Conservation (phyloP, 1,140 invertebrate genomes). For the Acromyrmex heyeri region DNA sequence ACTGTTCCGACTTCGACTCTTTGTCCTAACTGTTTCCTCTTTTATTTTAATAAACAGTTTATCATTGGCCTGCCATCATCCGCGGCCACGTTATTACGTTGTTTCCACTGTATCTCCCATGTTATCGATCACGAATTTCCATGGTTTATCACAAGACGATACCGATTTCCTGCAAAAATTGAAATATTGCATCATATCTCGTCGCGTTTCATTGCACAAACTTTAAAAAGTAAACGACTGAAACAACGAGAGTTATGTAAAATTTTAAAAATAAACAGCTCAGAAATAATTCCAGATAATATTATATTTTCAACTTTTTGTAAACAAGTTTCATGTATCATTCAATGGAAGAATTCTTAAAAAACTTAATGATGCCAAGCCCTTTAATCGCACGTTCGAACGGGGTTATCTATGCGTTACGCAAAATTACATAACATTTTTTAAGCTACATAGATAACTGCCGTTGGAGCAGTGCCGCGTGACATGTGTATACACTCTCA, state of each 20-base stretch:
- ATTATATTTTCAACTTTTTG: background rate
- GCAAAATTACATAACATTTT: slow-evolving; percentile 49
- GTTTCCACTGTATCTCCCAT: slow-evolving; percentile 33
- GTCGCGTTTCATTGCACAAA: background rate
- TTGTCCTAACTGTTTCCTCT: background rate
- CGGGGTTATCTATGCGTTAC: slow-evolving; percentile 50
- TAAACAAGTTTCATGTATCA: background rate
- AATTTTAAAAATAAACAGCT: too few species aligned
- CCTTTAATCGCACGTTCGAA: slow-evolving; percentile 35
- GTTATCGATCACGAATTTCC: slow-evolving; percentile 26
- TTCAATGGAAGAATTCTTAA: background rate
- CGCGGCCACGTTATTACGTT: slow-evolving; percentile 38
- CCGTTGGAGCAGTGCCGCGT: background rate
- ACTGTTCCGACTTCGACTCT: slow-evolving; percentile 21
- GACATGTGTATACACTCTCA: background rate
- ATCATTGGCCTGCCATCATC: slow-evolving; percentile 25
- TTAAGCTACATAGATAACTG: slow-evolving; percentile 18
- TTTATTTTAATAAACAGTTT: slow-evolving; percentile 34
- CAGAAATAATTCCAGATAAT: slow-evolving; percentile 14
- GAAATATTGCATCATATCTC: slow-evolving; percentile 13
- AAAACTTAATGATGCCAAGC: background rate
- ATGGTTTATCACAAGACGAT: slow-evolving; percentile 35
- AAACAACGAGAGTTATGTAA: background rate
- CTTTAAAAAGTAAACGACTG: background rate
- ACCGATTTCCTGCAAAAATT: slow-evolving; percentile 29